Evolutionary conservation across 1,140 invertebrate species (phyloP).

Genomic region (Trigoniulus corallinus): DNA sequence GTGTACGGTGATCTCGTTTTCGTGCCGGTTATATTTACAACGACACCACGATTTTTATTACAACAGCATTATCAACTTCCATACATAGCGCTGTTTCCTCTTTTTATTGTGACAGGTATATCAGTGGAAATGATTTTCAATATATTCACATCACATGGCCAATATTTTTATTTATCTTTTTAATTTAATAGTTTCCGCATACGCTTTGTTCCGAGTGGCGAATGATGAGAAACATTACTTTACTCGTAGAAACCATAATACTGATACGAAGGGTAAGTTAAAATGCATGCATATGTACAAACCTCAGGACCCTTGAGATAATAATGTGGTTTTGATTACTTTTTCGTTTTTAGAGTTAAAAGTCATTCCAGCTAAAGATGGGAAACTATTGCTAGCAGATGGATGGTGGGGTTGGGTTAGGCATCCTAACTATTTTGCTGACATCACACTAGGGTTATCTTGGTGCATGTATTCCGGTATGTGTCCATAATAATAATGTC

Average conservation of each 20-base stretch:
- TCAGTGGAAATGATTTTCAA: neutral
- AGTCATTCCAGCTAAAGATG: conserved; percentile 53
- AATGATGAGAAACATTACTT: conserved; percentile 56
- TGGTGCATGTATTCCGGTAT: conserved; percentile 34
- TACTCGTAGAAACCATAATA: too few relatives aligned
- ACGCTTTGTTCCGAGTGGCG: conserved; percentile 43
- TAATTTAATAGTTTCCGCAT: conserved; percentile 34
- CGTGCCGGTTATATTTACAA: conserved; percentile 38
- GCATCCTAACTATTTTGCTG: conserved; percentile 78
- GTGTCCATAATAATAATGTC: too few relatives aligned
- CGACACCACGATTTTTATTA: conserved; percentile 24
- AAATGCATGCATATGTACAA: too few relatives aligned
- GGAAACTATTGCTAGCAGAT: conserved; percentile 55
- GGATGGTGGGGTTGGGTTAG: conserved; percentile 64
- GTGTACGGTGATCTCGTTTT: conserved; percentile 37
- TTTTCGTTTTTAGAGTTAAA: conserved; percentile 43
- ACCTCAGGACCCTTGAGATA: too few relatives aligned
- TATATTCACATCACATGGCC: too few relatives aligned
- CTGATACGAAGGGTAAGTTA: too few relatives aligned
- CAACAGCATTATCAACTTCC: conserved; percentile 22
- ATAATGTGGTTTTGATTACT: too few relatives aligned
- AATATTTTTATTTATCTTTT: too few relatives aligned
- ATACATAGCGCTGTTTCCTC: conserved; percentile 25
- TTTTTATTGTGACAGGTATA: too few relatives aligned
- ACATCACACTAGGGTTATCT: conserved; percentile 52